phyloP scores from a whole-genome alignment of 2,888 invertebrate genomes.

The Chrysolina haemoptera region DNA sequence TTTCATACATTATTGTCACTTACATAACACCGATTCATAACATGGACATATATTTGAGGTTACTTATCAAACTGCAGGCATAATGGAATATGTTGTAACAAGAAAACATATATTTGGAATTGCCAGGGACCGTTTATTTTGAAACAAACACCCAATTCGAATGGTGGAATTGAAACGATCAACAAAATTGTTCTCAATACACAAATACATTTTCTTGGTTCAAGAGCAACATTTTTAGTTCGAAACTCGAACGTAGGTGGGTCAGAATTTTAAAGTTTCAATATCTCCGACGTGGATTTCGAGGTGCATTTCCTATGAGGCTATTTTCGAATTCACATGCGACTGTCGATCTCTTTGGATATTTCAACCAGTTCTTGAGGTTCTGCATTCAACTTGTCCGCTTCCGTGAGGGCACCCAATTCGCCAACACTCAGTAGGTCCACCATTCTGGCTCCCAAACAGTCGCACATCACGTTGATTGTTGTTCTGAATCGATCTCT shows the following conservation, averaged over 20 bases:
- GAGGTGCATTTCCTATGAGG: neutral
- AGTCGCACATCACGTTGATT: constrained; percentile 96
- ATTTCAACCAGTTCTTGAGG: constrained; percentile 79
- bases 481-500: constrained; percentile 91
- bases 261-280: neutral
- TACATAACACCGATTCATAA: constrained; percentile 1
- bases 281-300: neutral
- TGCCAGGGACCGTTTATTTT: neutral
- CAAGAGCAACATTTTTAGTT: neutral
- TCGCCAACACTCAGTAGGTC: constrained; percentile 87
- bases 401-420: constrained; percentile 69
- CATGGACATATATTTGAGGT: neutral
- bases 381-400: constrained; percentile 70
- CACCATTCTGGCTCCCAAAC: constrained; percentile 93
- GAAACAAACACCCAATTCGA: neutral
- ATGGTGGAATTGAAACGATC: neutral
- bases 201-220: neutral
- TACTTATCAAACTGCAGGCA: neutral
- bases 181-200: neutral
- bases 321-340: neutral
- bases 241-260: neutral
- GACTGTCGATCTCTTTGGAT: constrained; percentile 61
- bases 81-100: neutral
- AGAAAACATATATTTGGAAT: neutral
- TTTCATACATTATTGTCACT: neutral